A percentile compares a stretch with the other conserved stretches of the same genome.
phyloP scores from a whole-genome alignment of 1,140 invertebrate species.

The Oscheius sp. region DNA sequence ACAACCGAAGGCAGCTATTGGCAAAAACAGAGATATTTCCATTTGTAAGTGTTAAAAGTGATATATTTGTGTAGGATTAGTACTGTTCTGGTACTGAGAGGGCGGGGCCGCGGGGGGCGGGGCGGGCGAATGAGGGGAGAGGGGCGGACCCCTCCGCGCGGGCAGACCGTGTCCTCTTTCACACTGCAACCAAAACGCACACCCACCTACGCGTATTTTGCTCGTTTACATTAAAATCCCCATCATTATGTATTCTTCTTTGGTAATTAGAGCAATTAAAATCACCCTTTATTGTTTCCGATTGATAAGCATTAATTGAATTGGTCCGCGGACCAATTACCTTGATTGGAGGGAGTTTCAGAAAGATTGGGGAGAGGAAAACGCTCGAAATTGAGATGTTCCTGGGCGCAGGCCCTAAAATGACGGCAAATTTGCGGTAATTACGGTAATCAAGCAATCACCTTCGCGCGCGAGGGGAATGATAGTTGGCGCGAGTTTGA shows the following conservation, averaged over 20 bases:
- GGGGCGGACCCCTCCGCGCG: constrained; percentile 7
- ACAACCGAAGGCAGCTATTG: no score
- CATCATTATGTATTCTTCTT: background rate
- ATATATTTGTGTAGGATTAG: background rate
- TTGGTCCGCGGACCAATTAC: constrained; percentile 5
- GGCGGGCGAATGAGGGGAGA: background rate
- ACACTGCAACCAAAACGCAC: constrained; percentile 11
- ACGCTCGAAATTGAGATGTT: no score
- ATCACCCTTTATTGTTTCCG: constrained; percentile 10
- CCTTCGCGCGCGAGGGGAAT: background rate
- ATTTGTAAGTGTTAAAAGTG: background rate
- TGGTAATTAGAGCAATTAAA: constrained; percentile 1
- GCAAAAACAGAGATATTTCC: no score
- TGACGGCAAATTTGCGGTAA: constrained; percentile 10
- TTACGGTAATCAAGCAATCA: constrained; percentile 12
- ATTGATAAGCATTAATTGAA: background rate
- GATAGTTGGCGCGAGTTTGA: no score
- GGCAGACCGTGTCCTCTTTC: constrained; percentile 12
- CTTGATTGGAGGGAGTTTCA: no score
- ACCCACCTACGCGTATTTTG: background rate
- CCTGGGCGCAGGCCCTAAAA: background rate
- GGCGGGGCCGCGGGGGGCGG: background rate
- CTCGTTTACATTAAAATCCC: background rate
- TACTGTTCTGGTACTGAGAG: constrained; percentile 1
- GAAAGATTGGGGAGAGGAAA: no score